These are phyloP conservation scores for Microplitis demolitor DNA, from an alignment of 1,140 invertebrate species.

Conservation along the genomic window DNA sequence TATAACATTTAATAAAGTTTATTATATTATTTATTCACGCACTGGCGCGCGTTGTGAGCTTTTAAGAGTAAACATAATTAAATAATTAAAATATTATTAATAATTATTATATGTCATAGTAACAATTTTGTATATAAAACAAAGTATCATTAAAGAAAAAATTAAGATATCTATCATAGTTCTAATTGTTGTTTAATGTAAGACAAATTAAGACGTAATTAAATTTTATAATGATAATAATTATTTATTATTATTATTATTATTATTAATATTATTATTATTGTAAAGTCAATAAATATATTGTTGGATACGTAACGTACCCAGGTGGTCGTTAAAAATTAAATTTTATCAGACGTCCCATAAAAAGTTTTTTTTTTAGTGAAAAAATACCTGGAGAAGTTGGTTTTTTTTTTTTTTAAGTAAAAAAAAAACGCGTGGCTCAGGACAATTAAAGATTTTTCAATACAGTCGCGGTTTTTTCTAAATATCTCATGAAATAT, in stretches of 20 bases:
- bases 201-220: not conserved
- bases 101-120: not conserved
- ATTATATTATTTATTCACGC: conserved; percentile 1
- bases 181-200: not conserved
- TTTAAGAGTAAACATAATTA: not conserved
- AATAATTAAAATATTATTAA: too few relatives aligned
- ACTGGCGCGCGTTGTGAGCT: not conserved
- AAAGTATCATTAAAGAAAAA: not conserved
- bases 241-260: not conserved
- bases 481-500: too few relatives aligned
- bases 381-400: too few relatives aligned
- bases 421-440: too few relatives aligned
- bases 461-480: too few relatives aligned
- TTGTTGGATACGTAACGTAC: not conserved
- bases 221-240: not conserved
- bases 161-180: not conserved
- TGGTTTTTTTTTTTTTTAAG: too few relatives aligned
- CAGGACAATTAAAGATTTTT: too few relatives aligned
- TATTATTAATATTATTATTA: too few relatives aligned
- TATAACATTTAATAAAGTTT: not conserved
- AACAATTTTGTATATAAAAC: not conserved
- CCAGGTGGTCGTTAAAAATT: not conserved
- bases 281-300: not conserved
- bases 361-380: too few relatives aligned
- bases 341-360: too few relatives aligned